Conservation (phyloP, 2,797 vertebrate genomes). For the Thalassophryne amazonica region DNA sequence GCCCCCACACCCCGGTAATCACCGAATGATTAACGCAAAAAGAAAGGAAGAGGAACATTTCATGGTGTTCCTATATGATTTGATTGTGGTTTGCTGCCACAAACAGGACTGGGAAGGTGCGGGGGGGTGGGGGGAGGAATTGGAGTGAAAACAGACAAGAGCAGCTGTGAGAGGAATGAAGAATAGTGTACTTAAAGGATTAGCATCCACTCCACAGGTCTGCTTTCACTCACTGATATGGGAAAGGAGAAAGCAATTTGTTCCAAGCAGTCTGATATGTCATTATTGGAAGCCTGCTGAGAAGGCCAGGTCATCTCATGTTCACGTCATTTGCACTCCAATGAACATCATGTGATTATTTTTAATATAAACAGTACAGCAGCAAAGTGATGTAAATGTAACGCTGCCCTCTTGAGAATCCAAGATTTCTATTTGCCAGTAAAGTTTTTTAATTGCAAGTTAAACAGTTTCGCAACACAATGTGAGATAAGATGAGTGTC, state of each 20-base stretch:
- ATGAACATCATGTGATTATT: neutral
- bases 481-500: neutral
- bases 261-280: slow-evolving; percentile 34
- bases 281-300: slow-evolving; percentile 21
- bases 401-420: too few relatives aligned
- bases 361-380: too few relatives aligned
- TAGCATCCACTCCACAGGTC: slow-evolving; percentile 61
- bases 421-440: too few relatives aligned
- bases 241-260: slow-evolving; percentile 22
- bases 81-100: slow-evolving; percentile 6
- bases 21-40: too few relatives aligned
- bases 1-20: too few relatives aligned
- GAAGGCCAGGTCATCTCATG: neutral
- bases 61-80: neutral
- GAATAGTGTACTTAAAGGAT: slow-evolving; percentile 65
- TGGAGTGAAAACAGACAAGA: slow-evolving; percentile 74
- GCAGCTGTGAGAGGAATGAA: slow-evolving; percentile 79
- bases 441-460: too few relatives aligned
- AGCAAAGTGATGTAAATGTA: too few relatives aligned
- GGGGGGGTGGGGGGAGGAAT: slow-evolving; percentile 33
- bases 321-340: neutral
- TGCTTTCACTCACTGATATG: slow-evolving; percentile 66
- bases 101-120: too few relatives aligned
- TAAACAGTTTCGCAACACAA: too few relatives aligned
- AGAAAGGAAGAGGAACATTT: neutral